Conservation (phyloP, 2,113 vertebrate species). For the Pluvianellus socialis region DNA sequence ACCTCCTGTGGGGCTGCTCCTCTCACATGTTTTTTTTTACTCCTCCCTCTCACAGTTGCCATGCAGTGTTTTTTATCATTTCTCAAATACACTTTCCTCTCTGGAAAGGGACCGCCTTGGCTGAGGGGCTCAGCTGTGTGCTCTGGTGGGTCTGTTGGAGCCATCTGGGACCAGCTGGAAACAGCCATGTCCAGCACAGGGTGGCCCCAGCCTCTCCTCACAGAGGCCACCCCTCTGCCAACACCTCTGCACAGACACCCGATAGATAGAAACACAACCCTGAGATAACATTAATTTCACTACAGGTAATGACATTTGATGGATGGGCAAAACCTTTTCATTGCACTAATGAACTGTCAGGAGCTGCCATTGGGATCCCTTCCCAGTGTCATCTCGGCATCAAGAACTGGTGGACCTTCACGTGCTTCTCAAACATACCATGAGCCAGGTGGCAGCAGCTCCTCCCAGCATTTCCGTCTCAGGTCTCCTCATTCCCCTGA, state of each 20-base stretch:
- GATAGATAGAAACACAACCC: not conserved
- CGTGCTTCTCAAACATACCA: not conserved
- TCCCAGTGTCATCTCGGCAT: not conserved
- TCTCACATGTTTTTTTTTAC: not conserved
- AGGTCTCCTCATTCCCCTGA: not conserved
- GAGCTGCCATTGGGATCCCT: not conserved
- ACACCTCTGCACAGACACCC: not conserved
- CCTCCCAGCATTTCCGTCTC: not conserved
- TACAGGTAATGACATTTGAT: fast-evolving
- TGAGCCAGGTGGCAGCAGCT: not conserved
- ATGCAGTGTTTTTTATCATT: fast-evolving
- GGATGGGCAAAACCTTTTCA: not conserved
- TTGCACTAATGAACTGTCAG: too few species aligned
- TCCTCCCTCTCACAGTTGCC: not conserved
- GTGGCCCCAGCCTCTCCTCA: not conserved
- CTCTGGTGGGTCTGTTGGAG: not conserved
- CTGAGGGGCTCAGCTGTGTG: not conserved
- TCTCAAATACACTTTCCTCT: not conserved
- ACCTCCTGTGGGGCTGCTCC: not conserved
- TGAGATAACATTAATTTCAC: not conserved
- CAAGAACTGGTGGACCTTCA: not conserved
- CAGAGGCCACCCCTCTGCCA: not conserved
- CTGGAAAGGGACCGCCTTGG: not conserved
- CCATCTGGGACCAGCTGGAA: not conserved
- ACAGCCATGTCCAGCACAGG: fast-evolving